Conservation (phyloP, 2,888 invertebrate genomes). For the Empis livida region DNA sequence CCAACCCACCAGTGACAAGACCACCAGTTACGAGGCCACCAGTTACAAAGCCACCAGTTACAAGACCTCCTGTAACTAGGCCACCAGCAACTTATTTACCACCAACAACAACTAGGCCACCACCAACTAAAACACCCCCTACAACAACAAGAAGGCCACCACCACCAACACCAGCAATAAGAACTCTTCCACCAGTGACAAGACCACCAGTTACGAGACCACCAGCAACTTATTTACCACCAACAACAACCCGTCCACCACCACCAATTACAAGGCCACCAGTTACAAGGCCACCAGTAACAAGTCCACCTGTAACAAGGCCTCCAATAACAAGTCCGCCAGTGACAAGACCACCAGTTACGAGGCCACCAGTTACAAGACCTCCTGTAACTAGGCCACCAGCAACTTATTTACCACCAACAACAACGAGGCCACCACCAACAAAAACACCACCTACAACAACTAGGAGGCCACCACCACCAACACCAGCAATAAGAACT, state of each 20-base stretch:
- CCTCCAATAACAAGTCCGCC: neutral
- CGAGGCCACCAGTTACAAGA: slow-evolving; percentile 12
- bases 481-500: slow-evolving; percentile 9
- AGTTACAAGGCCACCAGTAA: slow-evolving; percentile 1
- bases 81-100: neutral
- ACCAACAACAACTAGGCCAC: neutral
- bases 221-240: slow-evolving; percentile 1
- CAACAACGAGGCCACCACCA: neutral
- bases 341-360: slow-evolving; percentile 9
- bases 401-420: slow-evolving; percentile 7
- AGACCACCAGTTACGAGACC: neutral
- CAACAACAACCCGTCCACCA: slow-evolving; percentile 2
- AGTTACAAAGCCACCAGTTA: too few relatives aligned
- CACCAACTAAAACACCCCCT: neutral
- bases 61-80: too few relatives aligned
- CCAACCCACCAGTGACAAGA: too few relatives aligned
- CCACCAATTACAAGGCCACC: slow-evolving; percentile 2
- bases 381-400: slow-evolving; percentile 10
- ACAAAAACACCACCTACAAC: slow-evolving; percentile 6
- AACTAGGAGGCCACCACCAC: slow-evolving; percentile 5
- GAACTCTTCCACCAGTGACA: neutral
- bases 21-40: too few relatives aligned
- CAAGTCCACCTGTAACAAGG: neutral
- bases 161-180: neutral
- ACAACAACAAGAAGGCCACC: neutral